Conservation (phyloP, 2,113 vertebrate genomes). For the Apus apus region DNA sequence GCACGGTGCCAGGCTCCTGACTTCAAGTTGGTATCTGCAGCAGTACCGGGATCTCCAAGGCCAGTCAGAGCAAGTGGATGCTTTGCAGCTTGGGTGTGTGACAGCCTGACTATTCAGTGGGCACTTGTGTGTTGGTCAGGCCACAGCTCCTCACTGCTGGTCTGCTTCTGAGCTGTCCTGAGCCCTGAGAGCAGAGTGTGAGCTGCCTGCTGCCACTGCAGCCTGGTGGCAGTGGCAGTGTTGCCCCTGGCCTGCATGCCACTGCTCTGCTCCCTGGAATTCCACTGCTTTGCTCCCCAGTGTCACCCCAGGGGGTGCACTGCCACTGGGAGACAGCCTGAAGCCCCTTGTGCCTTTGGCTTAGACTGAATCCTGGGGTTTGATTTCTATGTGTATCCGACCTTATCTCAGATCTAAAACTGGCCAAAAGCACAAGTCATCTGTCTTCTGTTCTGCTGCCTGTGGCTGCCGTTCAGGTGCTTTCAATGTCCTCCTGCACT, state of each 20-base stretch:
- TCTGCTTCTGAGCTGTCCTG: not conserved
- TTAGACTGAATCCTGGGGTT: not conserved
- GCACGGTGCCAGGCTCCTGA: not conserved
- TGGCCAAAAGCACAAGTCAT: not conserved
- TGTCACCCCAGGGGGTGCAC: accelerated
- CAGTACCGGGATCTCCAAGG: not conserved
- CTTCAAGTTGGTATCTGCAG: not conserved
- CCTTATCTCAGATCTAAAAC: not conserved
- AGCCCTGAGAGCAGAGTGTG: not conserved
- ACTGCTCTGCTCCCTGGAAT: accelerated
- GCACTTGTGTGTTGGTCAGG: not conserved
- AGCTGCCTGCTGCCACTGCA: accelerated
- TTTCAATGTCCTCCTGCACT: not conserved
- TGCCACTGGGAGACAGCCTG: not conserved
- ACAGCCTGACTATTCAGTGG: accelerated
- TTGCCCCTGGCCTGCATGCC: too few relatives aligned
- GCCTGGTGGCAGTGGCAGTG: not conserved
- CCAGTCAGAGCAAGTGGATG: not conserved
- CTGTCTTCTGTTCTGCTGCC: not conserved
- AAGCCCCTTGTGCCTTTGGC: not conserved
- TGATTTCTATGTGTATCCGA: not conserved
- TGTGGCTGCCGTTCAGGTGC: not conserved
- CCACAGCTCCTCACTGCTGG: accelerated
- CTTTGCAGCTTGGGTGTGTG: not conserved
- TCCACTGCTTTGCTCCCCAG: accelerated